phyloP scores from a whole-genome alignment of 2,113 vertebrate species.

The Pseudorectes ferrugineus region DNA sequence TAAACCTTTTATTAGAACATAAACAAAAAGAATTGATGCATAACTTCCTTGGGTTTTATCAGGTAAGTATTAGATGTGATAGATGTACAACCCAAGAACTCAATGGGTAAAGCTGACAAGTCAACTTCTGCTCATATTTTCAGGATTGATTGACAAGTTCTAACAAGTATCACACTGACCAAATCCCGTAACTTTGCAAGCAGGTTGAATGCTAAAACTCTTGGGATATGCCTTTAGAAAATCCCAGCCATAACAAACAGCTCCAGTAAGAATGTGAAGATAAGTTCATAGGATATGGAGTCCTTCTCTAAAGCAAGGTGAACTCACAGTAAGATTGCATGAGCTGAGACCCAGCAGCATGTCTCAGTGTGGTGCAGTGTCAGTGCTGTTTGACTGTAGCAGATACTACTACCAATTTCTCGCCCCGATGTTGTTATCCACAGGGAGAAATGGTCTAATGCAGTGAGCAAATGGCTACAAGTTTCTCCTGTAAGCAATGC shows the following conservation, averaged over 20 bases:
- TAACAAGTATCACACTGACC: background rate
- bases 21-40: background rate
- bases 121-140: background rate
- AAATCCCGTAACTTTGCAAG: background rate
- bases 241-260: background rate
- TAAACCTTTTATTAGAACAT: background rate
- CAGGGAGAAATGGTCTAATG: background rate
- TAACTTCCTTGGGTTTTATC: background rate
- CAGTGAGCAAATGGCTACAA: background rate
- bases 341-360: background rate
- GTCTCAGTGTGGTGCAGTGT: background rate
- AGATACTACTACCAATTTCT: background rate
- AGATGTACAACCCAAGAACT: background rate
- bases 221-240: background rate
- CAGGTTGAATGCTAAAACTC: background rate
- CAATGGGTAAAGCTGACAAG: background rate
- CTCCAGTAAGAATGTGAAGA: background rate
- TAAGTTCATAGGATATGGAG: background rate
- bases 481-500: background rate
- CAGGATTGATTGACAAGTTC: background rate
- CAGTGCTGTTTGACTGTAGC: background rate
- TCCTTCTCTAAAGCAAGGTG: background rate
- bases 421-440: accelerated
- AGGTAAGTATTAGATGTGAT: background rate
- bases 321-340: background rate